Conservation (phyloP, 2,113 vertebrate genomes). For the Scytalopus superciliaris region DNA sequence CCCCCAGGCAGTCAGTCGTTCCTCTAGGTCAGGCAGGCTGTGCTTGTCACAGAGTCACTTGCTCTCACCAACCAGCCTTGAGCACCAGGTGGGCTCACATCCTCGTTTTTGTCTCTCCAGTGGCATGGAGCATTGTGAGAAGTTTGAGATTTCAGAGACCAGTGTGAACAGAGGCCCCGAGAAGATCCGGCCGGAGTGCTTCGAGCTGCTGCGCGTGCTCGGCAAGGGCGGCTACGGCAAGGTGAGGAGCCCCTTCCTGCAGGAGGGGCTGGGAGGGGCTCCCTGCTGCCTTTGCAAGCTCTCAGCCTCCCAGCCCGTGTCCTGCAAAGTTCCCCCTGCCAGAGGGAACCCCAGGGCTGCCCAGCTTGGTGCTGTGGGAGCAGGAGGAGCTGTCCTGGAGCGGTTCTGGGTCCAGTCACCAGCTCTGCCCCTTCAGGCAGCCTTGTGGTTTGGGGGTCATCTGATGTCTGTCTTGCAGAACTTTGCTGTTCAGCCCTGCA, state of each 20-base stretch:
- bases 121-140: slow-evolving; percentile 97
- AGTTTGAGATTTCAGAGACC: slow-evolving; percentile 98
- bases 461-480: not conserved
- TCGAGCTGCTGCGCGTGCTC: slow-evolving; percentile 94
- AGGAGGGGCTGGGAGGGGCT: not conserved
- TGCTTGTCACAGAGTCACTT: not conserved
- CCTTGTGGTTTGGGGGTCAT: not conserved
- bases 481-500: not conserved
- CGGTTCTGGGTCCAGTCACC: not conserved
- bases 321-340: not conserved
- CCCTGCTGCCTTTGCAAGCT: not conserved
- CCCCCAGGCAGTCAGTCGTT: not conserved
- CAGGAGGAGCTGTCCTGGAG: not conserved
- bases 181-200: slow-evolving; percentile 96
- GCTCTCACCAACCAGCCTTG: not conserved
- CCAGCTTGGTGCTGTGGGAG: not conserved
- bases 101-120: slow-evolving; percentile 71
- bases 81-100: not conserved
- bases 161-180: slow-evolving; percentile 97
- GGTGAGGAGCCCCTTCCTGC: slow-evolving; percentile 75
- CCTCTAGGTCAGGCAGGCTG: not conserved
- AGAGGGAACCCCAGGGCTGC: not conserved
- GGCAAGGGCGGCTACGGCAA: slow-evolving; percentile 98
- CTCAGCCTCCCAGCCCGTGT: not conserved
- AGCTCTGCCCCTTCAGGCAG: not conserved